Conservation (phyloP, 2,113 vertebrate genomes). For the Eonycteris spelaea region DNA sequence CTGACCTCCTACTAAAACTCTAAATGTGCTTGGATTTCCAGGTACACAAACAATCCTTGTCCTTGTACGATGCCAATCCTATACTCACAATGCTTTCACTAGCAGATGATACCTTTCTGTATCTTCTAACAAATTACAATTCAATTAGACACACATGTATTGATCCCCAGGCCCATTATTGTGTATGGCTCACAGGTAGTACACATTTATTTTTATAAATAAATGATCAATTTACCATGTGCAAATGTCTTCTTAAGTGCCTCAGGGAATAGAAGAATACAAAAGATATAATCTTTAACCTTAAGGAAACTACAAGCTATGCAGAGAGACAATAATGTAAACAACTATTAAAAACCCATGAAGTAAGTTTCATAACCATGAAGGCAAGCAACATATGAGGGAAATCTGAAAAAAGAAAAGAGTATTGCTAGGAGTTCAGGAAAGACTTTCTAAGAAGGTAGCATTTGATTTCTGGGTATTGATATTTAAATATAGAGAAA, state of each 20-base stretch:
- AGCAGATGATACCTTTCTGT: not conserved
- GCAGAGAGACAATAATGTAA: not conserved
- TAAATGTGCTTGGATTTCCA: not conserved
- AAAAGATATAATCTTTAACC: slow-evolving; percentile 19
- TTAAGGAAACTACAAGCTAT: not conserved
- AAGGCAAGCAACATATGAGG: not conserved
- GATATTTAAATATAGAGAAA: not conserved
- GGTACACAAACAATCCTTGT: not conserved
- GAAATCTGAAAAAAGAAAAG: not conserved
- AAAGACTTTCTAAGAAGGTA: not conserved
- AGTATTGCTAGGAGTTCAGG: too few species aligned
- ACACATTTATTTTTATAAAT: slow-evolving; percentile 43
- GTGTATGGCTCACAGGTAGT: not conserved
- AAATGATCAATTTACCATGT: slow-evolving; percentile 52
- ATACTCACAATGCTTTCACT: not conserved
- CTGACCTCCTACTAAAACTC: not conserved
- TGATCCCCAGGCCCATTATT: slow-evolving; percentile 45
- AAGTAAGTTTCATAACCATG: not conserved
- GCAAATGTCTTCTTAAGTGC: slow-evolving; percentile 34
- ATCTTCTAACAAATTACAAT: not conserved
- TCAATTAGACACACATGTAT: slow-evolving; percentile 24
- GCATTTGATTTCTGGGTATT: not conserved
- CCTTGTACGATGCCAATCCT: accelerated
- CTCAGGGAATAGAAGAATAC: not conserved
- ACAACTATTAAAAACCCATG: not conserved